Evolutionary conservation across 2,888 invertebrate genomes (phyloP).

Genomic region (Cheilosia pagana): DNA sequence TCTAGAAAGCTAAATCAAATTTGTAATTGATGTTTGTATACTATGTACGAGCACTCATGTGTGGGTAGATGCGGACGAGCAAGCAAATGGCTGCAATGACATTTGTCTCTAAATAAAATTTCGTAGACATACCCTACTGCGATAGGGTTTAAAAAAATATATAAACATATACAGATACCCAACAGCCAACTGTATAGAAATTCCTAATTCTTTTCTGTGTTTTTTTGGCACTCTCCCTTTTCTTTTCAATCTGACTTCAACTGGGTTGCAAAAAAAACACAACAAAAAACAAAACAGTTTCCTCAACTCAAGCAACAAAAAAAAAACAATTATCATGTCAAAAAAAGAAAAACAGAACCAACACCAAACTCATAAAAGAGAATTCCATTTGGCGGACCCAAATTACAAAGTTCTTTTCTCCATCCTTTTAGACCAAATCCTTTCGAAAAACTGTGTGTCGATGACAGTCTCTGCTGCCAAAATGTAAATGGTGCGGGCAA

Average conservation of each 20-base stretch:
- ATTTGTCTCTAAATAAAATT: no score
- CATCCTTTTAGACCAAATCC: slow-evolving; percentile 11
- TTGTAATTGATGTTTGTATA: no score
- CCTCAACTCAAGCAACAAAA: not conserved
- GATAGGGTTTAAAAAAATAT: no score
- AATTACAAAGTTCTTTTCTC: slow-evolving; percentile 24
- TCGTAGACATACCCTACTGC: no score
- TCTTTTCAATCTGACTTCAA: not conserved
- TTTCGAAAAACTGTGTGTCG: not conserved
- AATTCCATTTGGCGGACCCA: slow-evolving; percentile 23
- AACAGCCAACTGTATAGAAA: not conserved
- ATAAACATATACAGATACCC: not conserved
- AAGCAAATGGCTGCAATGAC: no score
- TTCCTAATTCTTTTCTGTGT: not conserved
- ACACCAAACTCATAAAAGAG: slow-evolving; percentile 19
- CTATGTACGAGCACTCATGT: no score
- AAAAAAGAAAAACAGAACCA: not conserved
- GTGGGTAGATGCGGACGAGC: no score
- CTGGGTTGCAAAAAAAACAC: not conserved
- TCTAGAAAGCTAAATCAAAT: no score
- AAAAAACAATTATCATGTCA: not conserved
- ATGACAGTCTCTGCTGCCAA: slow-evolving; percentile 1
- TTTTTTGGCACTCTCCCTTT: slow-evolving; percentile 8
- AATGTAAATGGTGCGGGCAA: not conserved
- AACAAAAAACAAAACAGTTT: not conserved